Evolutionary conservation across 1,140 invertebrate species (phyloP).

Genomic region (Oncopeltus fasciatus): DNA sequence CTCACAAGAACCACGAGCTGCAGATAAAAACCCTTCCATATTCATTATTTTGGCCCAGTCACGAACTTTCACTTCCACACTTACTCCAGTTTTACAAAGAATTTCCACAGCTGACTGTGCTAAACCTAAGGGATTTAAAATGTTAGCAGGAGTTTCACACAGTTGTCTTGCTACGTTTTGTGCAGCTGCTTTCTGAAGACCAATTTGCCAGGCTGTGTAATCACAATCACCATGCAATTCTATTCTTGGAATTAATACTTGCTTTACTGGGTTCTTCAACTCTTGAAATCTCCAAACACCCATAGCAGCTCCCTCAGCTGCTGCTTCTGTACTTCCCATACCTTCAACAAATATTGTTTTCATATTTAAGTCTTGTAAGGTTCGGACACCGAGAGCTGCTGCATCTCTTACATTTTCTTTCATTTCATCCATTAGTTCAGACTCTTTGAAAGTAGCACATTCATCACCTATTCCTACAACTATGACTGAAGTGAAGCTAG

Average conservation of each 20-base stretch:
- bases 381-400: conserved; percentile 31
- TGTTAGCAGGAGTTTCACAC: conserved; percentile 49
- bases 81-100: conserved; percentile 33
- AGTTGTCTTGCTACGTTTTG: conserved; percentile 45
- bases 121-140: conserved; percentile 46
- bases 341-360: conserved; percentile 34
- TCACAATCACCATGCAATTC: conserved; percentile 28
- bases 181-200: conserved; percentile 38
- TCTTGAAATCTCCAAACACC: conserved; percentile 36
- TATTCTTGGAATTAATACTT: conserved; percentile 26
- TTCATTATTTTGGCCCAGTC: conserved; percentile 42
- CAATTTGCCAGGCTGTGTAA: conserved; percentile 39
- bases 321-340: conserved; percentile 37
- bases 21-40: conserved; percentile 47
- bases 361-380: conserved; percentile 30
- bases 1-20: conserved; percentile 43
- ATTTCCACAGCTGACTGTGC: conserved; percentile 35
- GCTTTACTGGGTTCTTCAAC: conserved; percentile 31
- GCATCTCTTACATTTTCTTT: conserved; percentile 34
- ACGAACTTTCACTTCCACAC: conserved; percentile 36
- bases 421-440: conserved; percentile 34
- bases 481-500: conserved; percentile 30
- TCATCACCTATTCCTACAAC: conserved; percentile 35
- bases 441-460: conserved; percentile 30
- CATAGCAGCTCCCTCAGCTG: conserved; percentile 36